Percentiles rank a stretch among this genome's conserved stretches.
Conservation (phyloP, 2,797 vertebrate genomes). For the Hyperoplus immaculatus region DNA sequence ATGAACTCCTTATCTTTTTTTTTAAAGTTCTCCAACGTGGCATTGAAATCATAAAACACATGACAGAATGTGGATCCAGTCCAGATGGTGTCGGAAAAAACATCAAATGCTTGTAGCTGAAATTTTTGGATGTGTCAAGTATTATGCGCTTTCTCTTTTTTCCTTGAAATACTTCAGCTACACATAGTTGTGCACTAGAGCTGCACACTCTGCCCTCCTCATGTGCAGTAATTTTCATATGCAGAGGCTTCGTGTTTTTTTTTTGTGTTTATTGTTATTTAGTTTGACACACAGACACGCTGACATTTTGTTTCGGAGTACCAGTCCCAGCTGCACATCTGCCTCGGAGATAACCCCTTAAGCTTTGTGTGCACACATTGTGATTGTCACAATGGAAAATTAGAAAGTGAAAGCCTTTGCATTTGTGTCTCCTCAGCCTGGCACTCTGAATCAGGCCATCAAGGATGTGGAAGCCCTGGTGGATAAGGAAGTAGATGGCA, state of each 20-base stretch:
- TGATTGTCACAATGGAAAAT: slow-evolving; percentile 64
- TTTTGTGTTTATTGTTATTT: slow-evolving; percentile 55
- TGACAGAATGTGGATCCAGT: slow-evolving; percentile 5
- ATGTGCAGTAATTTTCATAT: slow-evolving; percentile 43
- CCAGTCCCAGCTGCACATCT: slow-evolving; percentile 53
- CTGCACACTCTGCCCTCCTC: slow-evolving; percentile 46
- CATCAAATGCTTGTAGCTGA: slow-evolving; percentile 13
- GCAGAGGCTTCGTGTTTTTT: slow-evolving; percentile 31
- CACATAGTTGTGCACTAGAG: slow-evolving; percentile 36
- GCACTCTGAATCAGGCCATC: slow-evolving; percentile 87
- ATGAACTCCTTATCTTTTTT: slow-evolving; percentile 53
- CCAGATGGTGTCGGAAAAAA: background rate
- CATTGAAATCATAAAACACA: slow-evolving; percentile 41
- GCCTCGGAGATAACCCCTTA: slow-evolving; percentile 62
- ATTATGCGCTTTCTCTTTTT: slow-evolving; percentile 10
- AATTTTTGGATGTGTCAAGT: slow-evolving; percentile 11
- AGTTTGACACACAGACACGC: slow-evolving; percentile 44
- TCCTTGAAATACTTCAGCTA: slow-evolving; percentile 39
- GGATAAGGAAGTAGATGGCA: slow-evolving; percentile 80
- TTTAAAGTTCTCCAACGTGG: slow-evolving; percentile 25
- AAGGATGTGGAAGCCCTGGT: slow-evolving; percentile 82
- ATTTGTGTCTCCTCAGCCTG: slow-evolving; percentile 79
- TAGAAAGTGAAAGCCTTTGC: slow-evolving; percentile 59
- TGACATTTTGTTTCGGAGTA: slow-evolving; percentile 55
- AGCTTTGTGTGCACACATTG: slow-evolving; percentile 52